Evolutionary conservation across 2,113 vertebrate species (phyloP), one percentile per base, ranked within the genome.

Genomic region (Sprattus sprattus): DNA sequence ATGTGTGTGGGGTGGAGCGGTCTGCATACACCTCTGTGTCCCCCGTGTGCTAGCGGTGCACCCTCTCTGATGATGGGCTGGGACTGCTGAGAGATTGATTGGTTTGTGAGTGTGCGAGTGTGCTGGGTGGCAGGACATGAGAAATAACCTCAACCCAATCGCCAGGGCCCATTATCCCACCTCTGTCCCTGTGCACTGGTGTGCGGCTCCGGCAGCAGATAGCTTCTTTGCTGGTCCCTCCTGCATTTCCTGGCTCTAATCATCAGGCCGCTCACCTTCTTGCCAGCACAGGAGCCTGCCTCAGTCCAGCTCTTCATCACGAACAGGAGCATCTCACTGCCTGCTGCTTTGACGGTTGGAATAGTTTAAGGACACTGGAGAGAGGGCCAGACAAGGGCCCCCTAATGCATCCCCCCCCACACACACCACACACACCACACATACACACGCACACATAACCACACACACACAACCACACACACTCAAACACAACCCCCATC

Each of bases 171-270:
- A 54, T 44, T 20, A 50, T 82, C 71, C 82, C 44, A 75, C 82
- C 15, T 1, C 67, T n/a, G 16, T 32, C 64, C 81, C 25, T 54
- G 22, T 25, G 45, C 46, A 60, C 25, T 3, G 9, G 45, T 46
- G 45, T 64, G 71, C 39, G 39, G 39, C 39, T 39, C 39, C 39
- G 39, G 39, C 28, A 44, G 28, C 39, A 22, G 60, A 64, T 64
- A 15, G 71, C 71, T 32, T 32, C 71, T 39, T 78, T 78, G 71
- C 15, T 39, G 88, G 91, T 96, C 93, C 93, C 96, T 95, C 92
- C 91, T 92, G 94, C 90, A 95, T 96, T 96, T 96, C 95, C 95
- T 95, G 95, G 95, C 95, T 96, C 94, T 96, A 95, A 96, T 97
- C 96, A 96, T 95, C 3, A 32, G 32, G 11, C 71, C 10, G 25